Conservation (phyloP, 2,113 vertebrate species). For the Equus quagga region DNA sequence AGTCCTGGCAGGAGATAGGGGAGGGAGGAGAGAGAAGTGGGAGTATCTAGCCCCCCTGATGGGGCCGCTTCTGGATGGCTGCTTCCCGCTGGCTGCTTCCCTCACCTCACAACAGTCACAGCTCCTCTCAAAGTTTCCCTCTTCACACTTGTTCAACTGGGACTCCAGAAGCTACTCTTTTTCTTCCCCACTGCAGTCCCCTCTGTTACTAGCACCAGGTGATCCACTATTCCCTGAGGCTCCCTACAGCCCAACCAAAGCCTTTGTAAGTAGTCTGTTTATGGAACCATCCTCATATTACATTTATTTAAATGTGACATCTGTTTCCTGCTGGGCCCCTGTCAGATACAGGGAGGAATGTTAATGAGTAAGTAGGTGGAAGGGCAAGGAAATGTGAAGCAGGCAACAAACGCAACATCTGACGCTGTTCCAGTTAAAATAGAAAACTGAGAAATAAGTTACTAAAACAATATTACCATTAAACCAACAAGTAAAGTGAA, state of each 20-base stretch:
- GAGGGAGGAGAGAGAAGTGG: background rate
- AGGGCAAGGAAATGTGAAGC: background rate
- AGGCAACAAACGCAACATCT: background rate
- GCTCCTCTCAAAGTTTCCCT: background rate
- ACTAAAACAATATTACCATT: background rate
- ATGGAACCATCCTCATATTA: background rate
- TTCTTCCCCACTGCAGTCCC: background rate
- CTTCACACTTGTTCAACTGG: background rate
- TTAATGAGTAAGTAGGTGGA: background rate
- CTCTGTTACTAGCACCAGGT: background rate
- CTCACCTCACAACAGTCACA: no score
- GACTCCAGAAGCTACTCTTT: background rate
- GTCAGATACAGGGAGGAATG: background rate
- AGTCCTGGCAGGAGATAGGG: background rate
- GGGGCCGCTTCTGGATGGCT: background rate
- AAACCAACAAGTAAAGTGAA: conserved; percentile 12
- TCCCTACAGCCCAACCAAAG: background rate
- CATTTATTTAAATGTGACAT: background rate
- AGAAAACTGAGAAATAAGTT: background rate
- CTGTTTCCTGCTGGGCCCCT: background rate
- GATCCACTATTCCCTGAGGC: background rate
- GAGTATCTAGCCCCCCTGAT: background rate
- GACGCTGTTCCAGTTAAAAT: background rate
- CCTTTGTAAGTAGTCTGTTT: background rate
- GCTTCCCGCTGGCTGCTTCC: background rate